Percentiles rank a stretch among this genome's conserved stretches.
Evolutionary conservation across 2,888 invertebrate species (phyloP).

Genomic region (Andricus quercusramuli): DNA sequence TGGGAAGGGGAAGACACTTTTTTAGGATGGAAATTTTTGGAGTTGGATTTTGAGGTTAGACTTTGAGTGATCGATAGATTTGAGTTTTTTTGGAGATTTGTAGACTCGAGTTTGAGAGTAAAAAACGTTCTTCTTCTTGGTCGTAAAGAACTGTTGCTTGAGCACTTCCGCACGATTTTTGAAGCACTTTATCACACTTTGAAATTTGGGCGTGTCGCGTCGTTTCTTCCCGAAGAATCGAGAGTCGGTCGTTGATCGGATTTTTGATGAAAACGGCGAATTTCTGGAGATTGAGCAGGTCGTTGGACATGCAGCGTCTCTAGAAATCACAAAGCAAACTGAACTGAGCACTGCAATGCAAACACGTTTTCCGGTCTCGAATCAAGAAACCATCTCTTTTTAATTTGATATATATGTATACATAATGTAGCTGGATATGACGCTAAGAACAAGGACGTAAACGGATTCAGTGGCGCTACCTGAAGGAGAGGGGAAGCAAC

Average conservation of each 20-base stretch:
- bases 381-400: background rate
- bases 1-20: background rate
- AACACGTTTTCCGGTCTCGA: background rate
- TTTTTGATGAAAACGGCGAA: background rate
- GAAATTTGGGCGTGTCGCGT: background rate
- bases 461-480: background rate
- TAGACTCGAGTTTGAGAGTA: background rate
- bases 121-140: background rate
- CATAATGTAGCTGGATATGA: too few relatives aligned
- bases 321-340: background rate
- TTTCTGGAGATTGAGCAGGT: background rate
- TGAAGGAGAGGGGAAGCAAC: background rate
- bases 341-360: background rate
- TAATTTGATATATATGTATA: background rate
- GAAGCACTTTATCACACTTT: background rate
- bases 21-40: background rate
- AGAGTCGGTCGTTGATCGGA: background rate
- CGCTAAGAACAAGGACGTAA: too few relatives aligned
- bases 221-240: background rate
- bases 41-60: background rate
- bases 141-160: background rate
- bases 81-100: too few relatives aligned
- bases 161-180: background rate
- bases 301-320: background rate
- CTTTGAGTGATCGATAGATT: background rate